Evolutionary conservation across 2,888 invertebrate species (phyloP).

Genomic region (Latrodectus elegans): DNA sequence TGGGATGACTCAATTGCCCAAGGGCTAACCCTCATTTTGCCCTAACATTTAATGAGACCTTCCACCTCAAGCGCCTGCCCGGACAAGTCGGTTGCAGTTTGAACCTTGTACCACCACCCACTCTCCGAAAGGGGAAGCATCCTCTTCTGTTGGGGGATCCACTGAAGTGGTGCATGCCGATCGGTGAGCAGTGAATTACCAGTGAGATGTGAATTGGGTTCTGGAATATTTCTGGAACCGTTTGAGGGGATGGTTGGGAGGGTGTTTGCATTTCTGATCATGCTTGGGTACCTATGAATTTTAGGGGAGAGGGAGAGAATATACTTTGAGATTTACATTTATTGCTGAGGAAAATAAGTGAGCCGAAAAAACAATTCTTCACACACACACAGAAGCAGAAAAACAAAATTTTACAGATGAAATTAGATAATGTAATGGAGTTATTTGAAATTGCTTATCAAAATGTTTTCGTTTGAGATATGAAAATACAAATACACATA

Average conservation of each 20-base stretch:
- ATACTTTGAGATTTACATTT: no score
- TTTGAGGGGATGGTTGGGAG: background rate
- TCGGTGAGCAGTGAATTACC: background rate
- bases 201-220: background rate
- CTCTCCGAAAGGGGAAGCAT: background rate
- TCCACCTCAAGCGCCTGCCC: background rate
- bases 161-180: background rate
- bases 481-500: no score
- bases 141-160: slow-evolving; percentile 2
- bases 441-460: no score
- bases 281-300: background rate
- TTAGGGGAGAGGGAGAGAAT: no score
- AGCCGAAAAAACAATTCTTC: no score
- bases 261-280: background rate
- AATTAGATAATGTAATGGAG: no score
- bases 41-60: slow-evolving; percentile 3
- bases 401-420: no score
- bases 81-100: slow-evolving; percentile 2
- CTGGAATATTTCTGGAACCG: background rate
- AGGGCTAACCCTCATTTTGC: background rate
- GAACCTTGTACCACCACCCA: background rate
- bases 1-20: slow-evolving; percentile 23
- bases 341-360: no score
- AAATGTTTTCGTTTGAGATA: no score
- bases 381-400: no score